Base-by-base conservation (phyloP, 2,888 invertebrate genomes). In the Ornithoptera alexandrae region DNA sequence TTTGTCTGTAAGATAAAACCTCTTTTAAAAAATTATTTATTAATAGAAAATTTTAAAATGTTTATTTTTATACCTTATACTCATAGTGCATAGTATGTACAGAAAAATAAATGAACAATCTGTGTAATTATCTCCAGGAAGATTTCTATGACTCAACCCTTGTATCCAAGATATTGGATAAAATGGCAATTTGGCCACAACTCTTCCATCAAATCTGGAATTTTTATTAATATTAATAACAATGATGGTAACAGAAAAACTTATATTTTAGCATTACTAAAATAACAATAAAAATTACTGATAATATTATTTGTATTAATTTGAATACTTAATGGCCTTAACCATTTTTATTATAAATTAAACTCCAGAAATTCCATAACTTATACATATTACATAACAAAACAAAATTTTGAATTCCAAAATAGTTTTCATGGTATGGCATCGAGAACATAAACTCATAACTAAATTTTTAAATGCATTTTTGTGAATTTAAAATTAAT, bases 31-130 rank as follows among this genome's bases (percentile, higher is more conserved):
- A 22, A 2, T 46, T 17, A 8, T 8, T 59, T 8, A 17, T 20
- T 58, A 6, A 12, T 0, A 58, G 24, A 46, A 5, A 71, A 36
- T 12, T 39, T 20, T 65, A 30, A 68, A 66, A 59, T 30, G 58
- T 64, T 53, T 58, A 61, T 63, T 58, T 24, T 62, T 94, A 93
- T 96, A 97, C 94, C 97, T 94, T 74, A 99, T 99, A 62, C 99
- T 99, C 99, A 99, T 99, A 46, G 99, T 99, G 89, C 99, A 99
- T 67, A 99, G 93, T 82, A 99, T 99, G 88, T 99, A 99, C 69
- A 99, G 93, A 88, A 99, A 99, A 82, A 99, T 99, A 85, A 99
- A 99, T 1, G 99, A 99, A 84, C 99, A 99, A 83, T 99, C 99
- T 6, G 98, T 98, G 85, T 97, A 99, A 86, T 99, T 98, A 79